phyloP scores from a whole-genome alignment of 2,797 vertebrate species.

The Hydrophis major region DNA sequence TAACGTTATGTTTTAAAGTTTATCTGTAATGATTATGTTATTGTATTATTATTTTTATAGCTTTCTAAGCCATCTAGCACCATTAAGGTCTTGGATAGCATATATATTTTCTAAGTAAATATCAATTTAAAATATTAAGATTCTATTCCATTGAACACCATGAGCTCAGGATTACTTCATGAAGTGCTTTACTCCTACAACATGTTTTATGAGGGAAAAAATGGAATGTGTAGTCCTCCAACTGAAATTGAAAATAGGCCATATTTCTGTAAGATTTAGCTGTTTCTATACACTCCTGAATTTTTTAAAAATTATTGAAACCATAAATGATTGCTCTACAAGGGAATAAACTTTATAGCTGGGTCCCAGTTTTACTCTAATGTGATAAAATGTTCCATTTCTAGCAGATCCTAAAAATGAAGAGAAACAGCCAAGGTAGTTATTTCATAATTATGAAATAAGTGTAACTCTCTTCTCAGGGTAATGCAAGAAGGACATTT shows the following conservation, averaged over 20 bases:
- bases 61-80: background rate
- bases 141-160: constrained; percentile 53
- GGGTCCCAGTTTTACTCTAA: constrained; percentile 4
- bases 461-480: constrained; percentile 11
- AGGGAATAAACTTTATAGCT: background rate
- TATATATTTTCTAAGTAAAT: background rate
- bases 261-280: constrained; percentile 58
- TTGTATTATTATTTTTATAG: background rate
- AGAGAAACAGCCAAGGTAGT: constrained; percentile 4
- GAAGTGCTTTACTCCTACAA: constrained; percentile 47
- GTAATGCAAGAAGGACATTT: constrained; percentile 13
- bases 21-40: background rate
- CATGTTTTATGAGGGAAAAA: constrained; percentile 60
- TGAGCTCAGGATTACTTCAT: constrained; percentile 53
- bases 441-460: constrained; percentile 30
- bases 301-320: constrained; percentile 27
- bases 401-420: background rate
- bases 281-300: constrained; percentile 30
- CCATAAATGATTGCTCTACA: constrained; percentile 29
- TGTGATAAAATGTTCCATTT: constrained; percentile 24
- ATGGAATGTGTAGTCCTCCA: constrained; percentile 49
- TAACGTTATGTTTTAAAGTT: background rate
- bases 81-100: background rate
- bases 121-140: constrained; percentile 38
- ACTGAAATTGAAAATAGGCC: constrained; percentile 34